These are phyloP conservation scores for Epinotia demarniana DNA, from an alignment of 2,888 invertebrate species.

Conservation along the genomic window DNA sequence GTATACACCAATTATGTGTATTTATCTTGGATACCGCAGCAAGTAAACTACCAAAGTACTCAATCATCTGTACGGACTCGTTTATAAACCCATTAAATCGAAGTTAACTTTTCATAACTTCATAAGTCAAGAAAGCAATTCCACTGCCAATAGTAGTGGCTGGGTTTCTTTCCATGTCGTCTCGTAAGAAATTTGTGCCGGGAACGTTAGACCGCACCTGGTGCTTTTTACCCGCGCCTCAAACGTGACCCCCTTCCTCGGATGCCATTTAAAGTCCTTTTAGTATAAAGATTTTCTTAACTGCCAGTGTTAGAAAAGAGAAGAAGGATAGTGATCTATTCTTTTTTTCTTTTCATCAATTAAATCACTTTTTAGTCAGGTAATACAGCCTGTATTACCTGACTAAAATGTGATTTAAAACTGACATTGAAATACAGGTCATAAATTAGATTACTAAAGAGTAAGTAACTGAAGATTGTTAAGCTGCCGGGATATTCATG, in stretches of 20 bases:
- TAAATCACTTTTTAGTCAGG: too few species aligned
- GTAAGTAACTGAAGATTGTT: too few species aligned
- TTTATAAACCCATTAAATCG: neutral
- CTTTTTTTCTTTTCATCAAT: neutral
- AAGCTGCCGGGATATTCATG: too few species aligned
- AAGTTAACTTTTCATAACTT: neutral
- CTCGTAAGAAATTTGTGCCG: constrained; percentile 57
- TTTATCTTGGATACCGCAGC: too few species aligned
- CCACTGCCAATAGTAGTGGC: constrained; percentile 51
- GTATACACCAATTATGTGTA: too few species aligned
- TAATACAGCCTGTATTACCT: too few species aligned
- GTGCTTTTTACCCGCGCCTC: constrained; percentile 49
- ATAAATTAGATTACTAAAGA: too few species aligned
- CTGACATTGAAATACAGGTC: too few species aligned
- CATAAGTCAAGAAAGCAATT: neutral
- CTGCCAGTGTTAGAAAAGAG: constrained; percentile 23
- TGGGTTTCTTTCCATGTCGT: constrained; percentile 55
- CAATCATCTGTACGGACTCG: neutral
- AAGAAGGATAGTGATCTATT: neutral
- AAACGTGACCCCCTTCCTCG: constrained; percentile 51
- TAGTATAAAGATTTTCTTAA: constrained; percentile 28
- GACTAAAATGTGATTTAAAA: too few species aligned
- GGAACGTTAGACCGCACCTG: constrained; percentile 59
- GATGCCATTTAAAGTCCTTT: constrained; percentile 37
- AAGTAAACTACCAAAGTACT: neutral